Percentiles rank a stretch among this genome's conserved stretches.
These are phyloP conservation scores for Lepas anatifera DNA, from an alignment of 2,888 invertebrate species.

Conservation along the genomic window DNA sequence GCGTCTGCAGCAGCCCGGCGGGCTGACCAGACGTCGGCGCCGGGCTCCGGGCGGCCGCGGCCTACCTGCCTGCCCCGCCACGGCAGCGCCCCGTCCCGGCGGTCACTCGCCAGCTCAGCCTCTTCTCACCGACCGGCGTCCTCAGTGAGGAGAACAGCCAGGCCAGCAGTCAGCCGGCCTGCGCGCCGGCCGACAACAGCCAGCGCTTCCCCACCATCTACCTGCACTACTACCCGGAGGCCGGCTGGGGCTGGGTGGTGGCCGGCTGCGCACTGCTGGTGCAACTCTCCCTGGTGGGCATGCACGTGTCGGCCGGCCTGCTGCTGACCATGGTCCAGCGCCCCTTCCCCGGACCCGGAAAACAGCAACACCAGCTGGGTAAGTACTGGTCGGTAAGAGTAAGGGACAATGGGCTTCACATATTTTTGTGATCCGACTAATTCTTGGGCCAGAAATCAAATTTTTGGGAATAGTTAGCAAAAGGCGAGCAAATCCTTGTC, in stretches of 20 bases:
- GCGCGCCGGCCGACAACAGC: neutral
- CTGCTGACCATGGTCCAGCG: slow-evolving; percentile 18
- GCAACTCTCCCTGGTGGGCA: slow-evolving; percentile 59
- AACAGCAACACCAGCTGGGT: neutral
- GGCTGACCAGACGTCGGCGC: neutral
- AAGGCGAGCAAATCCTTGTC: too few relatives aligned
- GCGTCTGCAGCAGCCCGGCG: neutral
- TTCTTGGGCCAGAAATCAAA: too few relatives aligned
- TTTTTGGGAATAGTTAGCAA: too few relatives aligned
- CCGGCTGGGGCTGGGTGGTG: slow-evolving; percentile 78
- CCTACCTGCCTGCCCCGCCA: neutral
- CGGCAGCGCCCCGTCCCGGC: neutral
- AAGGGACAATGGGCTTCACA: too few relatives aligned
- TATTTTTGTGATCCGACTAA: too few relatives aligned
- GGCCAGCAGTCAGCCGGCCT: neutral
- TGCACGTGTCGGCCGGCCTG: slow-evolving; percentile 50
- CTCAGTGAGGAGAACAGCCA: slow-evolving; percentile 4
- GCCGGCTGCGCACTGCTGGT: slow-evolving; percentile 56
- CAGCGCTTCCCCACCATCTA: neutral
- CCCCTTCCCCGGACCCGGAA: neutral
- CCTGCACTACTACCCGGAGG: slow-evolving; percentile 35
- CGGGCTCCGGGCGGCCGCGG: neutral
- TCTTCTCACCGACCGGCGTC: neutral
- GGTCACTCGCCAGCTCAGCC: neutral
- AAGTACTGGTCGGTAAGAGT: too few relatives aligned